Evolutionary conservation across 2,888 invertebrate species (phyloP), one percentile per base, ranked within the genome.

Genomic region (Sabatieria punctata): DNA sequence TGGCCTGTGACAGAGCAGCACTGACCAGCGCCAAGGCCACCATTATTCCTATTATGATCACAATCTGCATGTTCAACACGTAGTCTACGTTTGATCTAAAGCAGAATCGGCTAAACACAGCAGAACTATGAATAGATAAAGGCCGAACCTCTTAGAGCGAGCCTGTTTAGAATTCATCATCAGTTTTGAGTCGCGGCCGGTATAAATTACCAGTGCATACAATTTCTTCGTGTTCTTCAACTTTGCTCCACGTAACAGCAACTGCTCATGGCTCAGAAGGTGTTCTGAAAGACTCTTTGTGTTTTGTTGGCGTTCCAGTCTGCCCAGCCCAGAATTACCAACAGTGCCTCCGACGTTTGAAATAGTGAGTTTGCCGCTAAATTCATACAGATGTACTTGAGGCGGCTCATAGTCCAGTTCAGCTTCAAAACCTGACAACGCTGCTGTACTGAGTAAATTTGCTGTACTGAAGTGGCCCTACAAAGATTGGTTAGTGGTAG

Each of bases 181-280:
- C 58, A 99, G 76, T 69, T 99, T 99, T 47, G 93, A 86, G 70
- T 99, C 95, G 68, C 91, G 93, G 0, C 99, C 97, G 0, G 95
- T 91, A 72, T 97, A 99, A 50, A 97, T 77, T 18, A 89, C 89
- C 41, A 85, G 61, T 62, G 73, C 95, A 71, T 85, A 85, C 43
- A 86, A 75, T 93, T 93, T 97, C 44, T 81, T 78, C 2, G 97
- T 97, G 71, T 99, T 99, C 55, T 91, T 78, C 57, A 97, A 70
- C 75, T 88, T 84, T 22, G 97, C 85, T 36, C 99, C 99, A 52
- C 99, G 78, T 46, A 93, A 75, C 55, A 30, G 30, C 8, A 30
- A 11, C 30, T 30, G 30, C 4, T 23, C 23, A 23, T 15, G 39
- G 4, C 89, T 86, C 60, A 93, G 68, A 19, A 85, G 75, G 43